Percentiles rank a stretch among this genome's conserved stretches.
These are phyloP conservation scores for Rhea pennata DNA, from an alignment of 2,113 vertebrate species.

Conservation along the genomic window DNA sequence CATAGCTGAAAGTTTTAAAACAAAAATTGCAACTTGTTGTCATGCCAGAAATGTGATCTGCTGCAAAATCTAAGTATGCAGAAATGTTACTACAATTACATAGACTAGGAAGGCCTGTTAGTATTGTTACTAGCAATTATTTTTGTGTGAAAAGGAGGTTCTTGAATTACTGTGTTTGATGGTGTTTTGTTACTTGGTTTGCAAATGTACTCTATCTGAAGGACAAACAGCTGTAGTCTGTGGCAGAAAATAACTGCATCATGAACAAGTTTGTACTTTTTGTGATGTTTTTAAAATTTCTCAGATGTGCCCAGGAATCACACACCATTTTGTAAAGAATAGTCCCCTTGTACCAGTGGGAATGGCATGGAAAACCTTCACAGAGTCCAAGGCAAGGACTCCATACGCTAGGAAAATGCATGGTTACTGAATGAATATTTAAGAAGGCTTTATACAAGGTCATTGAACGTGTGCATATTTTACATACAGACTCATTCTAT, in stretches of 20 bases:
- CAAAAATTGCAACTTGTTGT: not conserved
- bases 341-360: not conserved
- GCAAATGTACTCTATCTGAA: not conserved
- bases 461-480: not conserved
- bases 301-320: not conserved
- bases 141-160: not conserved
- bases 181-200: not conserved
- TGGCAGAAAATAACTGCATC: not conserved
- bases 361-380: not conserved
- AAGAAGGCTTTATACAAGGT: not conserved
- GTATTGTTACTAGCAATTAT: not conserved
- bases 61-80: not conserved
- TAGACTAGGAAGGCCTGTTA: not conserved
- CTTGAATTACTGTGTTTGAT: not conserved
- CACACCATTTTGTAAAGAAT: fast-evolving
- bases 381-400: not conserved
- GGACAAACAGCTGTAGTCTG: not conserved
- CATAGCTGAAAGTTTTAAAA: not conserved
- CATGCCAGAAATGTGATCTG: not conserved
- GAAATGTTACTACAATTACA: not conserved
- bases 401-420: not conserved
- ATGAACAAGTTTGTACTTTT: not conserved
- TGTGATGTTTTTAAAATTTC: not conserved
- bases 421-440: not conserved
- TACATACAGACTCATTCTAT: not conserved